These are phyloP conservation scores for Macroglossus sobrinus DNA, from an alignment of 2,113 vertebrate genomes.

Conservation along the genomic window DNA sequence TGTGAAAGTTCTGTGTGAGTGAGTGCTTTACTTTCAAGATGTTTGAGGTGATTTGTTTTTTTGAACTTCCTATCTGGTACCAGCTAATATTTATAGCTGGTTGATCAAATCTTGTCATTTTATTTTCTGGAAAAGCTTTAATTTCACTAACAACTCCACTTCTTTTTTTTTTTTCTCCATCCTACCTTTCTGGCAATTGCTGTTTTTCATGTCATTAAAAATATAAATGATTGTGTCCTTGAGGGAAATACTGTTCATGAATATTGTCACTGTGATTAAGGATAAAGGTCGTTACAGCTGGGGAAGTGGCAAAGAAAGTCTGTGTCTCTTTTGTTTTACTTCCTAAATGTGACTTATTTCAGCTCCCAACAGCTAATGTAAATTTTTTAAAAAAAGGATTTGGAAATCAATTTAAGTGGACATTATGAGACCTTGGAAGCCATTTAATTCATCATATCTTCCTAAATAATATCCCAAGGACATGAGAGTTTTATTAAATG, in stretches of 20 bases:
- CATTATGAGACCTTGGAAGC: not conserved
- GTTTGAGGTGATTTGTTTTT: slow-evolving; percentile 21
- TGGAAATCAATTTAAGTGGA: not conserved
- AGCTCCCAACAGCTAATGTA: not conserved
- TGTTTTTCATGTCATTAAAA: not conserved
- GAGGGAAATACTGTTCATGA: not conserved
- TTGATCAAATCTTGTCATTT: slow-evolving; percentile 8
- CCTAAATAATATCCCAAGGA: slow-evolving; percentile 10
- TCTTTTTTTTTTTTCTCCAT: not conserved
- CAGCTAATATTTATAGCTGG: not conserved
- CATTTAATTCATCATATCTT: not conserved
- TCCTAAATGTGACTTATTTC: not conserved
- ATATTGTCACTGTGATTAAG: not conserved
- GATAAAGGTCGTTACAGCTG: not conserved
- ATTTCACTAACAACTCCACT: not conserved
- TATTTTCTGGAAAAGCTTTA: slow-evolving; percentile 25
- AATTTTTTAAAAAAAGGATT: not conserved
- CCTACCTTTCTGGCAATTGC: not conserved
- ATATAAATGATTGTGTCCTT: not conserved
- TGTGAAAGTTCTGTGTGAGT: not conserved
- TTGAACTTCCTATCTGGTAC: slow-evolving; percentile 1
- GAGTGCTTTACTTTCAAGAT: not conserved
- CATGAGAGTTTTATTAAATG: not conserved
- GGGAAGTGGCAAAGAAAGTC: not conserved
- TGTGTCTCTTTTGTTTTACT: not conserved